Percentiles rank a stretch among this genome's conserved stretches.
phyloP scores from a whole-genome alignment of 2,797 vertebrate species.

The Chelon auratus region DNA sequence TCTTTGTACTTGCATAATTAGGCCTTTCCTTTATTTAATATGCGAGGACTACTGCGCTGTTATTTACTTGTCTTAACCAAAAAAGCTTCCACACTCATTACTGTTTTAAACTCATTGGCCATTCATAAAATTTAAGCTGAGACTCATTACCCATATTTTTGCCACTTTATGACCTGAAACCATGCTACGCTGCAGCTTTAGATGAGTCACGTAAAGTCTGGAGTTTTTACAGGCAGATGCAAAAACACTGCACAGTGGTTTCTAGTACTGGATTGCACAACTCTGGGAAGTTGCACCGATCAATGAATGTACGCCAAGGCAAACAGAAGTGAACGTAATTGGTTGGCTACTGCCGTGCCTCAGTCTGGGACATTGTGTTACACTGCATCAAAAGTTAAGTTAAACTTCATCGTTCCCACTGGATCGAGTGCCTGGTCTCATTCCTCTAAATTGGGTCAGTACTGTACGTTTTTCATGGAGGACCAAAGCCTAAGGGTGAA shows the following conservation, averaged over 20 bases:
- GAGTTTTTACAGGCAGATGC: background rate
- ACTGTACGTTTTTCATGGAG: background rate
- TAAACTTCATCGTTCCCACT: background rate
- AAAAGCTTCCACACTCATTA: background rate
- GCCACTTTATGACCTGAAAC: no score
- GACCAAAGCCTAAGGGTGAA: background rate
- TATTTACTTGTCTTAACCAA: background rate
- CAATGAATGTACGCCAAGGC: background rate
- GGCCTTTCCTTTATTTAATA: background rate
- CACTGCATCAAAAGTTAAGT: background rate
- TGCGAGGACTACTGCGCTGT: background rate
- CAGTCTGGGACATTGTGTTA: no score
- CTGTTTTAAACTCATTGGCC: background rate
- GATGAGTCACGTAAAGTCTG: no score
- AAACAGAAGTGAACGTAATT: background rate
- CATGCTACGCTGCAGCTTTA: no score
- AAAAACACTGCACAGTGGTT: background rate
- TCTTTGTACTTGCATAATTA: background rate
- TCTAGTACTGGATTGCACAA: background rate
- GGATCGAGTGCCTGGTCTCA: background rate
- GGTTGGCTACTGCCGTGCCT: background rate
- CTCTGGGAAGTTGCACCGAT: background rate
- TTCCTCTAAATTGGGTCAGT: background rate
- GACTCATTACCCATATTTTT: no score
- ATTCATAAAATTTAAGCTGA: background rate